phyloP scores from a whole-genome alignment of 2,113 vertebrate genomes.

The Galemys pyrenaicus region DNA sequence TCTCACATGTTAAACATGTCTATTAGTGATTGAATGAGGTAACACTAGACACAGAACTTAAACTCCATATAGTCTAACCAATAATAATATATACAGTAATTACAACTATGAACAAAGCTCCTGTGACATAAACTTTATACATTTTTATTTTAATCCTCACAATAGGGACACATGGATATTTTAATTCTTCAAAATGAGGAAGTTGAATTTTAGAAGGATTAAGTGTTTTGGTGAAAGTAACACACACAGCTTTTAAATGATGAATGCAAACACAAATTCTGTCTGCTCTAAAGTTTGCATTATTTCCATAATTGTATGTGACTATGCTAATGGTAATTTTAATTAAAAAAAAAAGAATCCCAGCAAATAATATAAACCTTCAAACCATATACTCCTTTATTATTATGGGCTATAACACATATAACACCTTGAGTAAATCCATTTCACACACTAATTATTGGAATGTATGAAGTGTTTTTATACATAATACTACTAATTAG shows the following conservation, averaged over 20 bases:
- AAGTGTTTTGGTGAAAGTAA: not conserved
- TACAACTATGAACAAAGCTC: not conserved
- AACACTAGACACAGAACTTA: not conserved
- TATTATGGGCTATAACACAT: not conserved
- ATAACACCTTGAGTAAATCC: not conserved
- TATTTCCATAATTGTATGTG: not conserved
- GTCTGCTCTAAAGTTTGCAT: not conserved
- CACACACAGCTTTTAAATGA: not conserved
- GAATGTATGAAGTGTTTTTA: not conserved
- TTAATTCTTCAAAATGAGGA: conserved; percentile 9
- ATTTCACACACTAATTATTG: not conserved
- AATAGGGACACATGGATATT: not conserved
- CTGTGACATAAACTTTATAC: not conserved
- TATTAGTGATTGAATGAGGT: not conserved
- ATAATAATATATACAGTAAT: conserved; percentile 38
- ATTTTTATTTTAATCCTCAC: not conserved
- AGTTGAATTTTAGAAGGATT: not conserved
- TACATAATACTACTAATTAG: not conserved
- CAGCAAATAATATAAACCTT: not conserved
- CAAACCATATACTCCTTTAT: not conserved
- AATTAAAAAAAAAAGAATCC: not conserved
- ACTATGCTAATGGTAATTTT: not conserved
- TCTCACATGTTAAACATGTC: not conserved
- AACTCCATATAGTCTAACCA: not conserved
- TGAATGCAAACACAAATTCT: not conserved